These are phyloP conservation scores for Plusia festucae DNA, from an alignment of 2,888 invertebrate species.

Conservation along the genomic window DNA sequence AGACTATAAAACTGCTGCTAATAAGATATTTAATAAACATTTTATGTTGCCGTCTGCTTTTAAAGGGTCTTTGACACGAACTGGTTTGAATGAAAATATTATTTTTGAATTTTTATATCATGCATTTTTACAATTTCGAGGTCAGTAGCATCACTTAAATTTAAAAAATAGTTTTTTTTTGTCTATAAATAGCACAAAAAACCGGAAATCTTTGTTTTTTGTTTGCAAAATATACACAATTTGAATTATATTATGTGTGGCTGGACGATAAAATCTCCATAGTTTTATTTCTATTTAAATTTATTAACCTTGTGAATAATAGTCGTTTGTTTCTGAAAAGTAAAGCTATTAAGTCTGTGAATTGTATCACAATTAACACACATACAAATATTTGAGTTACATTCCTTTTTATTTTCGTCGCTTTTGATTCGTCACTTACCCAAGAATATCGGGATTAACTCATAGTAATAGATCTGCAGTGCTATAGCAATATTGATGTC, in stretches of 20 bases:
- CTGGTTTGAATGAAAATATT: not conserved
- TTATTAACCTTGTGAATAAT: too few relatives aligned
- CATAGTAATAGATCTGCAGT: constrained; percentile 68
- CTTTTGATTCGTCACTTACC: constrained; percentile 62
- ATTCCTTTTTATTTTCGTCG: too few relatives aligned
- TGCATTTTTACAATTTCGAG: not conserved
- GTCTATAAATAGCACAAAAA: not conserved
- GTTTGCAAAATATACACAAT: not conserved
- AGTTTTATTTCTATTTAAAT: too few relatives aligned
- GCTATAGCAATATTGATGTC: constrained; percentile 70
- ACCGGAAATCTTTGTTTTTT: not conserved
- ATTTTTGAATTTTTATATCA: not conserved
- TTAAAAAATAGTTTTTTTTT: not conserved
- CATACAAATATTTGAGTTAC: too few relatives aligned
- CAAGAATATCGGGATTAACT: constrained; percentile 65
- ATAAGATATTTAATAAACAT: not conserved
- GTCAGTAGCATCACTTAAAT: not conserved
- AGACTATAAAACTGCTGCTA: not conserved
- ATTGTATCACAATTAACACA: too few relatives aligned
- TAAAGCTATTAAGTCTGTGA: too few relatives aligned
- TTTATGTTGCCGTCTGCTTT: not conserved
- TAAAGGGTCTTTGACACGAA: not conserved
- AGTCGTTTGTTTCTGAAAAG: too few relatives aligned
- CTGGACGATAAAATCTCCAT: too few relatives aligned
- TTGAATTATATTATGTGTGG: too few relatives aligned